These are phyloP conservation scores for Leptinotarsa haldemani DNA, from an alignment of 2,888 invertebrate genomes.

Conservation along the genomic window DNA sequence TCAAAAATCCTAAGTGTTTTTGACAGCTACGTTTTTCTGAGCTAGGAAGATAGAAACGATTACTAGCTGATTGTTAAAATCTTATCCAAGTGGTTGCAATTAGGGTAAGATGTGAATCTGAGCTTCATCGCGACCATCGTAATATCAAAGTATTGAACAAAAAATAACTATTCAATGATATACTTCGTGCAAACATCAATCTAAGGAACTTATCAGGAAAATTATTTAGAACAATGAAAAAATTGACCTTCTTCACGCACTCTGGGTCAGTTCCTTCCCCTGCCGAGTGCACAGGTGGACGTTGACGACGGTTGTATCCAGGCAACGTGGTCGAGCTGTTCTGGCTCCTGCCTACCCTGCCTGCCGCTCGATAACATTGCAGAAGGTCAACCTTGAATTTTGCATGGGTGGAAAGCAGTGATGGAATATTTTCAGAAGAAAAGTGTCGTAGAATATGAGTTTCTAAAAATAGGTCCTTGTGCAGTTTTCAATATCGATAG, in stretches of 20 bases:
- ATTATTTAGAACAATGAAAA: neutral
- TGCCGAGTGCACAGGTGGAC: constrained; percentile 36
- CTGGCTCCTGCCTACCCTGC: constrained; percentile 23
- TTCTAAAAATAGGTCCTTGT: no score
- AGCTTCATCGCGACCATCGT: no score
- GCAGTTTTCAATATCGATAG: no score
- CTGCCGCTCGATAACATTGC: constrained; percentile 8
- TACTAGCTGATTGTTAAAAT: no score
- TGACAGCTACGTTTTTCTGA: no score
- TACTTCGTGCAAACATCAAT: no score
- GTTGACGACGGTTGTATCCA: constrained; percentile 45
- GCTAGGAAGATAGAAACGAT: no score
- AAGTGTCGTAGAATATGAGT: neutral
- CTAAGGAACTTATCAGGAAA: neutral
- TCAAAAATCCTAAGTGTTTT: no score
- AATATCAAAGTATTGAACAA: no score
- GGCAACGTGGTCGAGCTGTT: constrained; percentile 38
- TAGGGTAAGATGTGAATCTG: no score
- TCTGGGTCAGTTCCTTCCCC: constrained; percentile 44
- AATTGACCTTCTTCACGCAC: neutral
- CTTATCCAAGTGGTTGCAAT: no score
- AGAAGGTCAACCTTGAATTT: constrained; percentile 11
- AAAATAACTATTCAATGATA: no score
- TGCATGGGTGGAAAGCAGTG: neutral
- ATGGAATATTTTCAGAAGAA: neutral